Percentiles rank a stretch among this genome's conserved stretches.
Conservation (phyloP, 2,797 vertebrate species). For the Pipistrellus pipistrellus region DNA sequence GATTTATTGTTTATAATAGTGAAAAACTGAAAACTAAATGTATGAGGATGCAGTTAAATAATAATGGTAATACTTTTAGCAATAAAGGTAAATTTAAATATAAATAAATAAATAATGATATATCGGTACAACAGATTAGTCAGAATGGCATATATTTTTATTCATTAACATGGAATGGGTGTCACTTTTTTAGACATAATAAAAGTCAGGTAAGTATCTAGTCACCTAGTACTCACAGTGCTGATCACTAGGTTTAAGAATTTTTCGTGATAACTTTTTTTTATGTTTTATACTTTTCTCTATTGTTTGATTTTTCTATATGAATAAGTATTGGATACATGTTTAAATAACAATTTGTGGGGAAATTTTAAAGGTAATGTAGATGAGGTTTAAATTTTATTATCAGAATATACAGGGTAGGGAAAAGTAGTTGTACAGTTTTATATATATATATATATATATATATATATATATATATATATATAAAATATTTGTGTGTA, state of each 20-base stretch:
- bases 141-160: background rate
- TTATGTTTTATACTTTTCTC: background rate
- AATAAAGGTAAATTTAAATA: background rate
- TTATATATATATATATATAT: background rate
- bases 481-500: no score
- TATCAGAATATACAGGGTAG: background rate
- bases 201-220: background rate
- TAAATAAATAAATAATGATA: background rate
- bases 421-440: background rate
- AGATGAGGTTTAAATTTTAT: background rate
- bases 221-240: background rate
- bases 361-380: background rate
- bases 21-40: background rate
- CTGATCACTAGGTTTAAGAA: background rate
- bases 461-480: no score
- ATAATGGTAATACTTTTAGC: no score
- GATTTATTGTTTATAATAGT: background rate
- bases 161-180: background rate
- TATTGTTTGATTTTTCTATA: background rate
- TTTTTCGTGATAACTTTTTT: background rate
- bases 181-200: background rate
- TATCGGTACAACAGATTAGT: background rate
- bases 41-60: background rate
- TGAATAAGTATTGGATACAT: background rate
- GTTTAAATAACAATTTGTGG: background rate